These are phyloP conservation scores for Temnothorax longispinosus DNA, from an alignment of 1,140 invertebrate genomes.

Conservation along the genomic window DNA sequence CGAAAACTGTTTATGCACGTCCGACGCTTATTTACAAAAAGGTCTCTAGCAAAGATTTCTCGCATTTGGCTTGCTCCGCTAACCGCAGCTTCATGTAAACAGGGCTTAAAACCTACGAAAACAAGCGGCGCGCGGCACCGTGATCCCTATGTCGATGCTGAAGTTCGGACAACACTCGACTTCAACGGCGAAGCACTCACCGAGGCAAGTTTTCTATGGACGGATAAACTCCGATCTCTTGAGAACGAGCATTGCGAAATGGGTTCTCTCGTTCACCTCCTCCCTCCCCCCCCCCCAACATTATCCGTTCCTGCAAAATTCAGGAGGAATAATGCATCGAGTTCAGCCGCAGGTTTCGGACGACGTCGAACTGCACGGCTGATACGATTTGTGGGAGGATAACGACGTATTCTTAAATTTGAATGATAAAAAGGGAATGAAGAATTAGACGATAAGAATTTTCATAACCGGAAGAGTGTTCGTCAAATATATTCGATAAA, in stretches of 20 bases:
- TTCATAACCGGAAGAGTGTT: neutral
- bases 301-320: slow-evolving; percentile 57
- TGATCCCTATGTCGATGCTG: slow-evolving; percentile 54
- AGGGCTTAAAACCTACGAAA: slow-evolving; percentile 49
- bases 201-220: slow-evolving; percentile 50
- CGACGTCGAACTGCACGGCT: slow-evolving; percentile 33
- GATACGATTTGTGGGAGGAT: slow-evolving; percentile 34
- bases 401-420: slow-evolving; percentile 32
- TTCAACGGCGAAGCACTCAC: slow-evolving; percentile 34
- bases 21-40: neutral
- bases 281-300: neutral
- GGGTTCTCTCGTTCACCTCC: neutral
- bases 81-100: slow-evolving; percentile 2
- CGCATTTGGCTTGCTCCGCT: neutral
- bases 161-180: slow-evolving; percentile 68
- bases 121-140: slow-evolving; percentile 63
- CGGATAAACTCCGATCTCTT: slow-evolving; percentile 54
- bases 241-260: slow-evolving; percentile 52
- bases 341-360: slow-evolving; percentile 31
- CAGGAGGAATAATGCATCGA: slow-evolving; percentile 55
- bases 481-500: neutral
- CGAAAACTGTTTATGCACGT: neutral
- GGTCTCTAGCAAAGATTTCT: neutral
- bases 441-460: neutral
- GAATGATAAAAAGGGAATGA: neutral